These are phyloP conservation scores for Pedionomus torquatus DNA, from an alignment of 2,113 vertebrate species.

Conservation along the genomic window DNA sequence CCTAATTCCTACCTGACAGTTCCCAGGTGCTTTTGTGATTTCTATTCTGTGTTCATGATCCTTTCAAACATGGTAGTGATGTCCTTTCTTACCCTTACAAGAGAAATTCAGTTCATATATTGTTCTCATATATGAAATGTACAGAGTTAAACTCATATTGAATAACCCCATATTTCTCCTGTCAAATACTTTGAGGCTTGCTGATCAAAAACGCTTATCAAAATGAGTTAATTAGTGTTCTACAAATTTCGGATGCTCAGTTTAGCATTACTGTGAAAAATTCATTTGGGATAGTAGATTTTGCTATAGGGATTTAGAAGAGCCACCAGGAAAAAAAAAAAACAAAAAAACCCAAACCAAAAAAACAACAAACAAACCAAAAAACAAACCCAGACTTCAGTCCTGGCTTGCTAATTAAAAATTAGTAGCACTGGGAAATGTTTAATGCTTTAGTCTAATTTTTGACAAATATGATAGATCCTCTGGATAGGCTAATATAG, in stretches of 20 bases:
- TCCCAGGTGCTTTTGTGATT: neutral
- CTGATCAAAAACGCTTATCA: constrained; percentile 30
- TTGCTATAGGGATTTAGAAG: constrained; percentile 31
- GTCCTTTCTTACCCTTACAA: neutral
- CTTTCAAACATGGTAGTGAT: neutral
- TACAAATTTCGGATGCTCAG: constrained; percentile 45
- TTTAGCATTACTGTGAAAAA: constrained; percentile 65
- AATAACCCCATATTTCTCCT: neutral
- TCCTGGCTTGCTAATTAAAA: constrained; percentile 49
- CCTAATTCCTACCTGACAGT: neutral
- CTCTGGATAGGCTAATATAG: neutral
- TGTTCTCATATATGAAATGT: neutral
- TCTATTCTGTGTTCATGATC: neutral
- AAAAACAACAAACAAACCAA: no score
- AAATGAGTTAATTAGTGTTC: constrained; percentile 52
- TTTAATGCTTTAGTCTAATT: neutral
- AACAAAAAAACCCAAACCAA: no score
- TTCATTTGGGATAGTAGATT: constrained; percentile 55
- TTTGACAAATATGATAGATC: neutral
- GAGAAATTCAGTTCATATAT: neutral
- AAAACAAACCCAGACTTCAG: neutral
- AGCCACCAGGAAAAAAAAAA: neutral
- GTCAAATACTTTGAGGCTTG: neutral
- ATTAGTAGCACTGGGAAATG: neutral
- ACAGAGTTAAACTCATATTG: neutral